These are phyloP conservation scores for Hippopotamyrus pictus DNA, from an alignment of 2,797 vertebrate genomes.

Conservation along the genomic window DNA sequence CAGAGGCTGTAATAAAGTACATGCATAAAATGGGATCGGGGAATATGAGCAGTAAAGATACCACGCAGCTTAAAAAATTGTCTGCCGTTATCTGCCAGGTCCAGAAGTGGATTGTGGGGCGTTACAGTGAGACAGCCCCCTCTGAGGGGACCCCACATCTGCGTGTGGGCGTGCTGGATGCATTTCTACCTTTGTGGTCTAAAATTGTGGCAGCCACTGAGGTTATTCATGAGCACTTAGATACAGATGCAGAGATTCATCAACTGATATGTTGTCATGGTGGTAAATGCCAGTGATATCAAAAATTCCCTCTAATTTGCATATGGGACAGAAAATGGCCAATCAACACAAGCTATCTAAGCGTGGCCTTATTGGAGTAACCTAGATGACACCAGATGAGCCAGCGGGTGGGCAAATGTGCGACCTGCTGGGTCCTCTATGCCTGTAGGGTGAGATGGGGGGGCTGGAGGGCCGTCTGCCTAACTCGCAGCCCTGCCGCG, in stretches of 20 bases:
- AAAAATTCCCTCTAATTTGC: neutral
- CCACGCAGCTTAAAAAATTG: neutral
- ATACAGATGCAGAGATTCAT: neutral
- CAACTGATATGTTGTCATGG: neutral
- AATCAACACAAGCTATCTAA: neutral
- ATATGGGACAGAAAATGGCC: neutral
- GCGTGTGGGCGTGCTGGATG: neutral
- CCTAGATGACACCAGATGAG: neutral
- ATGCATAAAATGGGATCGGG: neutral
- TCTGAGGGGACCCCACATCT: neutral
- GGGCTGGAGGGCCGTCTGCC: neutral
- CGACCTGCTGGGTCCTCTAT: neutral
- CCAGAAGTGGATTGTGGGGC: neutral
- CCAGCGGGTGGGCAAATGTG: neutral
- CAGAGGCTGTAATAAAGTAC: neutral
- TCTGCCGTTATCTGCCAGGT: neutral
- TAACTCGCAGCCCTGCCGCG: no score
- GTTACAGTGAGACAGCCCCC: neutral
- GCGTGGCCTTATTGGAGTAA: conserved; percentile 27
- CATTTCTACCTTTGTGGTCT: neutral
- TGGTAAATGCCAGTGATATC: neutral
- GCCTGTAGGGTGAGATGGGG: neutral
- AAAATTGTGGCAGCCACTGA: neutral
- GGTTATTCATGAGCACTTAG: neutral
- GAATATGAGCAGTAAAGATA: neutral